Conservation (phyloP, 1,140 invertebrate species). For the Cydia fagiglandana region DNA sequence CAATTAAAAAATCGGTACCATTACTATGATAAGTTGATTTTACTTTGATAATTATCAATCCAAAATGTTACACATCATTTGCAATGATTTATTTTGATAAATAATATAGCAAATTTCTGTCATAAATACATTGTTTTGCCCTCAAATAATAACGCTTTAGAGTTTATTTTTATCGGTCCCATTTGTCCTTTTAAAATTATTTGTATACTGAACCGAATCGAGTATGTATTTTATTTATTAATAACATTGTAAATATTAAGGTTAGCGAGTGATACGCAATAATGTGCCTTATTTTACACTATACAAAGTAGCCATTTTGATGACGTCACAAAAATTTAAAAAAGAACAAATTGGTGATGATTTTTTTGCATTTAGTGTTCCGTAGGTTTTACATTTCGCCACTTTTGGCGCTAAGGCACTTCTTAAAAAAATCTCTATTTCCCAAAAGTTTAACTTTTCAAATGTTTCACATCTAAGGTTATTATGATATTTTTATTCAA, state of each 20-base stretch:
- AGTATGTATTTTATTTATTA: slow-evolving; percentile 41
- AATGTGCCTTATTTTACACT: slow-evolving; percentile 45
- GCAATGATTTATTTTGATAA: too few relatives aligned
- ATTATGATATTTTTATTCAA: neutral
- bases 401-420: slow-evolving; percentile 7
- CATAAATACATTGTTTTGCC: neutral
- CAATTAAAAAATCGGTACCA: neutral
- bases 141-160: too few relatives aligned
- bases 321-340: slow-evolving; percentile 21
- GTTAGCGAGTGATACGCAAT: slow-evolving; percentile 45
- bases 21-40: neutral
- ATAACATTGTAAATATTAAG: slow-evolving; percentile 48
- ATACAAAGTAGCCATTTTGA: slow-evolving; percentile 28
- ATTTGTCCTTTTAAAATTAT: neutral
- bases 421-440: neutral
- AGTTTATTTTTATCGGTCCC: slow-evolving; percentile 24
- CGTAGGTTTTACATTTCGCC: slow-evolving; percentile 24
- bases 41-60: neutral
- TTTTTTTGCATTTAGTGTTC: slow-evolving; percentile 30
- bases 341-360: slow-evolving; percentile 27
- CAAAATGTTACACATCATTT: too few relatives aligned
- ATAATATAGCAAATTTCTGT: too few relatives aligned
- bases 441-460: neutral
- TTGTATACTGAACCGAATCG: slow-evolving; percentile 33
- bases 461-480: neutral